A percentile compares a stretch with the other conserved stretches of the same genome.
Evolutionary conservation across 2,113 vertebrate species (phyloP).

Genomic region (Chaetops frenatus): DNA sequence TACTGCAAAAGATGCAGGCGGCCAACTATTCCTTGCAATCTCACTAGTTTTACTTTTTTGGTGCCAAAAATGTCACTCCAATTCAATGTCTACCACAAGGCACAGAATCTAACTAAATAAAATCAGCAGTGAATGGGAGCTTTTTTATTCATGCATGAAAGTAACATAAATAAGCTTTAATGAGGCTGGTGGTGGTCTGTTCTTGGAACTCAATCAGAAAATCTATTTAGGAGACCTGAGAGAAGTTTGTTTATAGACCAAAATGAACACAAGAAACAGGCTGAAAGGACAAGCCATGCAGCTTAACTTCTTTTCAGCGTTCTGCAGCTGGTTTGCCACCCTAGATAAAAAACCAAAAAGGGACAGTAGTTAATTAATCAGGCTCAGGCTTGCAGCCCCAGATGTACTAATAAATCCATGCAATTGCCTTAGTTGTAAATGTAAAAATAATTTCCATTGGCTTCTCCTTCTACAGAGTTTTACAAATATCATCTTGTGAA

Average conservation of each 20-base stretch:
- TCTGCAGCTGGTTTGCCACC: background rate
- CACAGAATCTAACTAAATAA: slow-evolving; percentile 31
- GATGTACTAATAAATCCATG: background rate
- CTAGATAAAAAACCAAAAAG: background rate
- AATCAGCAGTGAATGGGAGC: slow-evolving; percentile 18
- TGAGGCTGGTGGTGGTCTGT: slow-evolving; percentile 32
- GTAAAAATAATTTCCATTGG: background rate
- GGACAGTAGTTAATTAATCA: slow-evolving; percentile 8
- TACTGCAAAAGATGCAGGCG: background rate
- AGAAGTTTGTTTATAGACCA: slow-evolving; percentile 34
- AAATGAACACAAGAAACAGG: background rate
- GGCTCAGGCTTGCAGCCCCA: background rate
- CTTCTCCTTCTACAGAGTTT: background rate
- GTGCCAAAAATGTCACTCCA: background rate
- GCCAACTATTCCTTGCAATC: background rate
- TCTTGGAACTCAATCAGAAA: slow-evolving; percentile 6
- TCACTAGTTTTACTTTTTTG: background rate
- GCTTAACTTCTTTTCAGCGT: background rate
- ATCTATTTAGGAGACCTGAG: slow-evolving; percentile 29
- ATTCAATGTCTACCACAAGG: background rate
- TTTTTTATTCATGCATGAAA: slow-evolving; percentile 49
- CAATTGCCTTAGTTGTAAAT: background rate
- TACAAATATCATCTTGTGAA: background rate
- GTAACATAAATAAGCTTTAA: slow-evolving; percentile 52
- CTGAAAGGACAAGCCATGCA: background rate